Evolutionary conservation across 1,140 invertebrate species (phyloP), one percentile per base, ranked within the genome.

Genomic region (Drosophila novamexicana): DNA sequence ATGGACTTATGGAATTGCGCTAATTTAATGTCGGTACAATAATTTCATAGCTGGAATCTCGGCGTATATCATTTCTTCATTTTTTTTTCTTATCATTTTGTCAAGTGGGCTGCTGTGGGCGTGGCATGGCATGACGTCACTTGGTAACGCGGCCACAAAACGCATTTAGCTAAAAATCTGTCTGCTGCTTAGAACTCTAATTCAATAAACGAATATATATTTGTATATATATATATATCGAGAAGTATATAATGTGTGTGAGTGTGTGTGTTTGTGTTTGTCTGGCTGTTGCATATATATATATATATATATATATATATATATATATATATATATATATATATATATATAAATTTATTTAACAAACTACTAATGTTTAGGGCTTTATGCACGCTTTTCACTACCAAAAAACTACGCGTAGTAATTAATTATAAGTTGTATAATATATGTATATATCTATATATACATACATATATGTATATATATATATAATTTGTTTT

Each of bases 291-390:
- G 29, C n/a, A n/a, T n/a, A n/a, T n/a, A n/a, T n/a, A n/a, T n/a
- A n/a, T 39, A 22, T 70, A 32, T 75, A 58, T 81, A 74, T 88
- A 88, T 86, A 81, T 75, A 62, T 83, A 74, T 88, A 86, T 86
- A 81, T 39, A 22, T 70, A 32, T 75, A 58, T 81, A 74, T 88
- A 88, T 86, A 81, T 75, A 62, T 75, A 58, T 81, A 74, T 88
- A 88, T 86, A 81, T 75, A 62, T 83, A 74, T 88, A 86, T 86
- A 81, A 89, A 89, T 86, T 86, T 79, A 89, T 88, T 89, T 88
- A 88, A 88, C 84, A 86, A 86, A 86, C 83, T 86, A 86, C 83
- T 86, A 88, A 79, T 74, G 36, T 83, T 88, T 79, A 79, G 79
- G 79, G 72, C 72, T 58, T 70, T 63, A 75, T 75, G 72, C 67